Evolutionary conservation across 2,113 vertebrate genomes (phyloP).

Genomic region (Trinectes maculatus): DNA sequence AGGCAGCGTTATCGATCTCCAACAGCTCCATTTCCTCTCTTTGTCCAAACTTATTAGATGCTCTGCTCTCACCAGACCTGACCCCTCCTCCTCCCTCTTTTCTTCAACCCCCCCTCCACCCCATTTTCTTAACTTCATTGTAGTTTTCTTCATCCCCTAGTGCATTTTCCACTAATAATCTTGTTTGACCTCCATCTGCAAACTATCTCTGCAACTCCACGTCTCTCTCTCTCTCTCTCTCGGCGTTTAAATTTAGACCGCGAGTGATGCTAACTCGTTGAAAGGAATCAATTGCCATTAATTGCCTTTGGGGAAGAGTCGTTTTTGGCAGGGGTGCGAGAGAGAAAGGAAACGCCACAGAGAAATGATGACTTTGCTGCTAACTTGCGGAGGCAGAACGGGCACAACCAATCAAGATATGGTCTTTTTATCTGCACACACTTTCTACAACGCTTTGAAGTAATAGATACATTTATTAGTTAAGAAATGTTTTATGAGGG

Average conservation of each 20-base stretch:
- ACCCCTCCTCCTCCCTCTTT: slow-evolving; percentile 22
- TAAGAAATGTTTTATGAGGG: slow-evolving; percentile 42
- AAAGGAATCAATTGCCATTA: slow-evolving; percentile 52
- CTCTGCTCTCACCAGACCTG: slow-evolving; percentile 38
- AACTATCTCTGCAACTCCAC: slow-evolving; percentile 11
- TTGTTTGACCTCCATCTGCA: slow-evolving; percentile 52
- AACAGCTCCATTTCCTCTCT: slow-evolving; percentile 77
- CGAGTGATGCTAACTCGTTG: slow-evolving; percentile 41
- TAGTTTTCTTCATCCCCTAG: slow-evolving; percentile 19
- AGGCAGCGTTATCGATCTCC: slow-evolving; percentile 75
- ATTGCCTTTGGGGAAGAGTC: slow-evolving; percentile 49
- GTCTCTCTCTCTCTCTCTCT: slow-evolving; percentile 11
- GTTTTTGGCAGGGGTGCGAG: slow-evolving; percentile 49
- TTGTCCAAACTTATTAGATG: slow-evolving; percentile 75
- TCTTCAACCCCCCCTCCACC: slow-evolving; percentile 31
- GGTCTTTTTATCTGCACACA: slow-evolving; percentile 28
- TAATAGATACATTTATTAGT: slow-evolving; percentile 40
- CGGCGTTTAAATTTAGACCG: slow-evolving; percentile 40
- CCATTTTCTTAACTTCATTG: slow-evolving; percentile 24
- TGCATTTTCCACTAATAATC: slow-evolving; percentile 33
- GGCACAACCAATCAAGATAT: slow-evolving; percentile 58
- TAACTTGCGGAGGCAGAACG: slow-evolving; percentile 65
- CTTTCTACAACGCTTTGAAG: slow-evolving; percentile 43
- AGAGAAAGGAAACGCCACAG: slow-evolving; percentile 31
- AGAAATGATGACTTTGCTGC: slow-evolving; percentile 39